Conservation (phyloP, 2,888 invertebrate species). For the Zygogramma bicolorata region DNA sequence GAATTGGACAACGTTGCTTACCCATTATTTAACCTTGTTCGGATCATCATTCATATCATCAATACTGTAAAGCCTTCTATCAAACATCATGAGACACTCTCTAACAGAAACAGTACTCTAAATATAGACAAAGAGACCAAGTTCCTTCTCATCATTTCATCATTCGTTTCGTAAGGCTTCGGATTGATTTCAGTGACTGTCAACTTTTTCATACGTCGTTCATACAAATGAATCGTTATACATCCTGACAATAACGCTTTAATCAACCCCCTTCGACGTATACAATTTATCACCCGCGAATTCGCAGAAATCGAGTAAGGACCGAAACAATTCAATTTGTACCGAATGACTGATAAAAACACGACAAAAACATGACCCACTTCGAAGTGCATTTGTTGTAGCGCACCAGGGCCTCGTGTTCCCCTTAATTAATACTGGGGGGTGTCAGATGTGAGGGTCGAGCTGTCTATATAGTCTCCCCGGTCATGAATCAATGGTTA, state of each 20-base stretch:
- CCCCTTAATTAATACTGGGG: constrained; percentile 61
- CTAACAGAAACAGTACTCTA: no score
- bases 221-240: neutral
- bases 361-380: constrained; percentile 47
- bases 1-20: no score
- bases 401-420: constrained; percentile 16
- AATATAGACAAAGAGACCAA: no score
- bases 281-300: constrained; percentile 27
- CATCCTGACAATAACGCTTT: constrained; percentile 24
- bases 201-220: neutral
- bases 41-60: no score
- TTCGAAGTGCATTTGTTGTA: constrained; percentile 47
- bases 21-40: no score
- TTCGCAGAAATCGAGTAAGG: constrained; percentile 33
- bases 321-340: constrained; percentile 43
- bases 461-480: constrained; percentile 58
- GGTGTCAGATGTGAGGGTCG: constrained; percentile 57
- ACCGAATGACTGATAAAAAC: constrained; percentile 38
- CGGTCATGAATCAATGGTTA: constrained; percentile 61
- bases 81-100: no score
- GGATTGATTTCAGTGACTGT: no score
- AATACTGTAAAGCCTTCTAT: no score
- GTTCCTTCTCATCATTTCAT: no score
- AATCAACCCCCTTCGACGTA: constrained; percentile 20
- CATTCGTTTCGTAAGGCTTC: no score